Evolutionary conservation across 2,888 invertebrate genomes (phyloP).

Genomic region (Drosophila borealis): DNA sequence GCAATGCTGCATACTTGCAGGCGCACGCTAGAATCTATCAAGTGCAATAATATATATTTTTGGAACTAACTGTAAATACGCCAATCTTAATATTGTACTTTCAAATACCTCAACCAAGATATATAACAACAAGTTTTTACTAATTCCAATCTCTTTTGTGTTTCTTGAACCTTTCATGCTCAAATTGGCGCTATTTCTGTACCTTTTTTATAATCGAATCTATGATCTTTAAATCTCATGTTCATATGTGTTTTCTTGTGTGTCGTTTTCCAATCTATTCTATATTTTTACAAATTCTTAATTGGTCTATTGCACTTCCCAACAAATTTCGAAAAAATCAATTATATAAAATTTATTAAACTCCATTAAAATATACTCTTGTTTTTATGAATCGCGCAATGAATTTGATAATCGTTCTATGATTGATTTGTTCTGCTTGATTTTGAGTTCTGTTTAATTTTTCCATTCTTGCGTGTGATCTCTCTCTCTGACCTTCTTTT

Average conservation of each 20-base stretch:
- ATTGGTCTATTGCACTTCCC: conserved; percentile 6
- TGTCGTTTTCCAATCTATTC: not conserved
- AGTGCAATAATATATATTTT: conserved; percentile 2
- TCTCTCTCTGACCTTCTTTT: conserved; percentile 60
- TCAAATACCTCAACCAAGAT: conserved; percentile 5
- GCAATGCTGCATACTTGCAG: conserved; percentile 29
- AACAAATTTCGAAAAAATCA: too few species aligned
- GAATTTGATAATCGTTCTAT: conserved; percentile 9
- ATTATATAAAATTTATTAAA: not conserved
- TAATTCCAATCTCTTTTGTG: conserved; percentile 57
- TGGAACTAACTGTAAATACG: conserved; percentile 19
- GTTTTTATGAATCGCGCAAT: not conserved
- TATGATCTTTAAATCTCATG: conserved; percentile 18
- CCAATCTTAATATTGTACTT: conserved; percentile 29
- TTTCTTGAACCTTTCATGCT: conserved; percentile 63
- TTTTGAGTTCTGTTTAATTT: conserved; percentile 40
- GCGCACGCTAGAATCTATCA: conserved; percentile 13
- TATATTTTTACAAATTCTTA: not conserved
- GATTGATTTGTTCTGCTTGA: conserved; percentile 22
- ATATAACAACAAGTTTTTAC: conserved; percentile 38
- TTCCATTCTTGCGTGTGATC: conserved; percentile 57
- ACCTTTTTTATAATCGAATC: conserved; percentile 23
- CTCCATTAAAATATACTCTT: not conserved
- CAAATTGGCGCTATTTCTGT: conserved; percentile 48
- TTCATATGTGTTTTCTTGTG: conserved; percentile 10